Percentiles rank a stretch among this genome's conserved stretches.
These are phyloP conservation scores for Eretmocerus hayati DNA, from an alignment of 2,888 invertebrate genomes.

Conservation along the genomic window DNA sequence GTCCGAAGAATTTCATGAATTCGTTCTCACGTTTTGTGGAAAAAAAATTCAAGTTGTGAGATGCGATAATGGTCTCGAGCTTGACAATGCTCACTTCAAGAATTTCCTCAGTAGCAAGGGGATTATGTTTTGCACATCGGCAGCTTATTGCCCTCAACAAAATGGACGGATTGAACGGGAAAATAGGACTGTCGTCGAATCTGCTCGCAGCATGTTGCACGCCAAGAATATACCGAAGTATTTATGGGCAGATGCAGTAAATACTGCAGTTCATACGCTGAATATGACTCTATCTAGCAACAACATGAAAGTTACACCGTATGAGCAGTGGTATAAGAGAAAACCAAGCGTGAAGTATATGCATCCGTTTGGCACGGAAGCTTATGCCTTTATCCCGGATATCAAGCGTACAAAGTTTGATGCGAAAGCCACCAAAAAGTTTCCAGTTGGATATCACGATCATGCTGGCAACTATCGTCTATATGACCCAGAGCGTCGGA, in stretches of 20 bases:
- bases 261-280: no score
- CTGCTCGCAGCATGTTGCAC: no score
- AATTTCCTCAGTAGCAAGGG: slow-evolving; percentile 8
- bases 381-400: background rate
- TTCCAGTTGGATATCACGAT: background rate
- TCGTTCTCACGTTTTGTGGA: background rate
- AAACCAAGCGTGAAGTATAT: background rate
- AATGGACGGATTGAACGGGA: no score
- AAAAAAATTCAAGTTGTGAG: background rate
- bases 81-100: slow-evolving; percentile 8
- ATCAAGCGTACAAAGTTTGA: background rate
- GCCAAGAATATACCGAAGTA: no score
- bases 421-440: background rate
- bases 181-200: no score
- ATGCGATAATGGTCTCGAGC: slow-evolving; percentile 8
- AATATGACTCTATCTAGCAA: background rate
- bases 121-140: slow-evolving; percentile 12
- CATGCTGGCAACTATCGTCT: background rate
- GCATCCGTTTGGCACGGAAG: background rate
- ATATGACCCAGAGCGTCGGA: background rate
- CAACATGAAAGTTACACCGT: background rate
- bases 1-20: background rate
- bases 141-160: no score
- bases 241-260: no score
- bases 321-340: background rate